Evolutionary conservation across 1,140 invertebrate species (phyloP).

Genomic region (Drosophila varians): DNA sequence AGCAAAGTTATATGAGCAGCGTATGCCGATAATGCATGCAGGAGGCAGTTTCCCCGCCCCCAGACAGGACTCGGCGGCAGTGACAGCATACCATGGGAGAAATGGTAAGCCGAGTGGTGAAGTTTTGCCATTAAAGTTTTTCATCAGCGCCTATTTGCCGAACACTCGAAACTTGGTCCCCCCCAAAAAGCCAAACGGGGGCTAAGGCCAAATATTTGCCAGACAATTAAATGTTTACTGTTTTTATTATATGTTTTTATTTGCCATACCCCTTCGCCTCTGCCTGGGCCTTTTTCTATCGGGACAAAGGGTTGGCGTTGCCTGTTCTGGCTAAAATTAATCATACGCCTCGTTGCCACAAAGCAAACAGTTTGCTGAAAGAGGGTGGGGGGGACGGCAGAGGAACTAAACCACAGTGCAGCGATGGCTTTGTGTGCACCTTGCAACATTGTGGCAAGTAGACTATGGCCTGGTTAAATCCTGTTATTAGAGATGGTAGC

Average conservation of each 20-base stretch:
- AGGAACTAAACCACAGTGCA: constrained; percentile 25
- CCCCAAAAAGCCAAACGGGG: constrained; percentile 18
- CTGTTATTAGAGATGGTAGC: constrained; percentile 11
- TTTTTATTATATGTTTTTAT: constrained; percentile 58
- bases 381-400: neutral
- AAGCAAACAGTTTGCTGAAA: constrained; percentile 45
- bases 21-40: constrained; percentile 70
- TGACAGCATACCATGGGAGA: constrained; percentile 2
- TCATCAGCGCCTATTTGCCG: constrained; percentile 47
- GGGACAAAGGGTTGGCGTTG: constrained; percentile 27
- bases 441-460: constrained; percentile 2
- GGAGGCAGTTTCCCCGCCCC: neutral
- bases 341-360: constrained; percentile 64
- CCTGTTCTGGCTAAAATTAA: constrained; percentile 52
- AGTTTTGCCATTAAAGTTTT: constrained; percentile 65
- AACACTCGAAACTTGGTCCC: constrained; percentile 53
- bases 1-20: constrained; percentile 70
- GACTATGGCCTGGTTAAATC: neutral
- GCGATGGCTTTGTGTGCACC: constrained; percentile 29
- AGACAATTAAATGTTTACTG: constrained; percentile 71
- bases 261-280: constrained; percentile 14
- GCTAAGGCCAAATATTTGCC: constrained; percentile 63
- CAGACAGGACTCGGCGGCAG: neutral
- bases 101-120: constrained; percentile 23
- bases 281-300: constrained; percentile 21